These are phyloP conservation scores for Hypotaenidia okinawae DNA, from an alignment of 2,797 vertebrate genomes.

Conservation along the genomic window DNA sequence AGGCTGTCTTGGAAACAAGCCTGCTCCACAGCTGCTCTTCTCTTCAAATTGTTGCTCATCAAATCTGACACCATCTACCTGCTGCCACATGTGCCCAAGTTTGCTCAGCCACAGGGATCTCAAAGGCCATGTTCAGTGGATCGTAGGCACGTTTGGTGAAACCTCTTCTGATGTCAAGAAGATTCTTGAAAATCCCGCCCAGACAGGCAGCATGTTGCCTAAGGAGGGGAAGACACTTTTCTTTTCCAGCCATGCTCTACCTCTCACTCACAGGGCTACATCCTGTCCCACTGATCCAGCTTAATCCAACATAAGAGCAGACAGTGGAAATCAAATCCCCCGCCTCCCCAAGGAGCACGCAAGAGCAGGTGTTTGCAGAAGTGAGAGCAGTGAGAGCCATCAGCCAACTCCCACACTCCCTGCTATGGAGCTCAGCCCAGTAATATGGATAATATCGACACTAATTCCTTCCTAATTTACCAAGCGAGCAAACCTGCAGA, in stretches of 20 bases:
- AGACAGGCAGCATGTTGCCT: accelerated
- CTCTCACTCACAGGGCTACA: not conserved
- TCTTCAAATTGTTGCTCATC: accelerated
- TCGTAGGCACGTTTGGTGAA: not conserved
- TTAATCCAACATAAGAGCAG: not conserved
- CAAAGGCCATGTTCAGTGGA: not conserved
- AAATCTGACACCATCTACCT: not conserved
- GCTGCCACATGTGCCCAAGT: not conserved
- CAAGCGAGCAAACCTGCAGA: not conserved
- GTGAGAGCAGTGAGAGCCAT: not conserved
- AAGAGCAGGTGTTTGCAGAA: not conserved
- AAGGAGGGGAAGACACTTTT: not conserved
- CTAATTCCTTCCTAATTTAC: not conserved
- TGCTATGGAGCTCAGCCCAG: not conserved
- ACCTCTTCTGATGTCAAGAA: not conserved
- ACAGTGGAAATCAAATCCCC: not conserved
- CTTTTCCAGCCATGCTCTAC: not conserved
- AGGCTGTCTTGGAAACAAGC: not conserved
- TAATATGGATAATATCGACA: not conserved
- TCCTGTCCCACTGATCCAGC: not conserved
- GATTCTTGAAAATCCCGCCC: not conserved
- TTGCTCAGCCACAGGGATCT: not conserved
- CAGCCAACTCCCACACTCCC: accelerated
- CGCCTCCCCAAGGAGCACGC: accelerated
- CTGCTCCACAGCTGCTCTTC: accelerated